phyloP scores from a whole-genome alignment of 1,140 invertebrate species.

The Sycophila sp. region DNA sequence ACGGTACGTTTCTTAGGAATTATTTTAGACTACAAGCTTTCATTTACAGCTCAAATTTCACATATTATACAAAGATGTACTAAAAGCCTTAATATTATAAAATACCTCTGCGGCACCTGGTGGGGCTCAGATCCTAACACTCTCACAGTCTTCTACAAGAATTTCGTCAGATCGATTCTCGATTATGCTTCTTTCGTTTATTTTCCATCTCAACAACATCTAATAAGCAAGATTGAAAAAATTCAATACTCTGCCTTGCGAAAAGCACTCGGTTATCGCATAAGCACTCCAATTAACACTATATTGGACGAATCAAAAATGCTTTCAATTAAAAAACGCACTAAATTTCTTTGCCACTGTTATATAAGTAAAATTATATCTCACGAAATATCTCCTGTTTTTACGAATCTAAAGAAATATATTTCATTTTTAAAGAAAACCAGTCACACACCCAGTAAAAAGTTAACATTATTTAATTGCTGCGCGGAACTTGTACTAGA shows the following conservation, averaged over 20 bases:
- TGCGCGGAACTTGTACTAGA: neutral
- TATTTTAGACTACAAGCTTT: neutral
- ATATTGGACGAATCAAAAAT: conserved; percentile 5
- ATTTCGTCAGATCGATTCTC: neutral
- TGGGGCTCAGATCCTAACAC: neutral
- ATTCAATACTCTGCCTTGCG: conserved; percentile 11
- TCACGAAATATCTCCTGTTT: neutral
- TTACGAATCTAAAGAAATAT: neutral
- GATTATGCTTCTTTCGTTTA: conserved; percentile 6
- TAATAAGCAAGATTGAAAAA: conserved; percentile 11
- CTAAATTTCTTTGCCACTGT: neutral
- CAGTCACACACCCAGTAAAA: neutral
- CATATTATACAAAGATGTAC: neutral
- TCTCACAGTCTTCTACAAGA: neutral
- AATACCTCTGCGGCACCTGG: conserved; percentile 9
- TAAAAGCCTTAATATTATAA: neutral
- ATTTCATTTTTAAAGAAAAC: neutral
- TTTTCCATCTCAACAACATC: neutral
- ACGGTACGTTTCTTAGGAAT: neutral
- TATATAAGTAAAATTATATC: neutral
- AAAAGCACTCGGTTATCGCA: neutral
- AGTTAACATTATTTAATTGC: neutral
- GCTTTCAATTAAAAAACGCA: neutral
- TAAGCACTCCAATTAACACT: conserved; percentile 13
- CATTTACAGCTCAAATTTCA: neutral